Conservation (phyloP, 2,113 vertebrate species). For the Hemibagrus wyckioides region DNA sequence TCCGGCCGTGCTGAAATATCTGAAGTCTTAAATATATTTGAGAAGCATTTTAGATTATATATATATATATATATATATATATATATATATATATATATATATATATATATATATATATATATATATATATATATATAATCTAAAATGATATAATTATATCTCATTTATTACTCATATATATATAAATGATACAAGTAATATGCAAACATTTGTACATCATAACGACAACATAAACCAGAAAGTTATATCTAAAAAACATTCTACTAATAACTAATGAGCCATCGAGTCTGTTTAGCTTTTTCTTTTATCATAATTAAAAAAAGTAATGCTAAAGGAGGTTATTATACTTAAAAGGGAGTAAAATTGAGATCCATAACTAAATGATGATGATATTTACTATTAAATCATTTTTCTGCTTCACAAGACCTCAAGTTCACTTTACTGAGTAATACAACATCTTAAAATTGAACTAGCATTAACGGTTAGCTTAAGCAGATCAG, state of each 20-base stretch:
- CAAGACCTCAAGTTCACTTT: neutral
- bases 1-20: constrained; percentile 41
- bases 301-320: neutral
- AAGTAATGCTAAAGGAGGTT: neutral
- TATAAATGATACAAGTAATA: no score
- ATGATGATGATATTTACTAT: neutral
- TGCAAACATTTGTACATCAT: neutral
- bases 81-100: no score
- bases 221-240: neutral
- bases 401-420: no score
- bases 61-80: neutral
- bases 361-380: neutral
- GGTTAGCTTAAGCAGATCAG: neutral
- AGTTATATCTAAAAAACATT: no score
- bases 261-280: neutral
- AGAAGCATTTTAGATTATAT: neutral
- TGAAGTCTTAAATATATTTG: constrained; percentile 50
- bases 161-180: no score
- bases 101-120: no score
- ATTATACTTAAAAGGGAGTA: neutral
- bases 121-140: no score
- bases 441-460: neutral
- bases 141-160: no score
- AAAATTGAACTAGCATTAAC: neutral
- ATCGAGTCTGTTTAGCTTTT: neutral